phyloP scores from a whole-genome alignment of 2,113 vertebrate genomes.

The Oxyura jamaicensis region DNA sequence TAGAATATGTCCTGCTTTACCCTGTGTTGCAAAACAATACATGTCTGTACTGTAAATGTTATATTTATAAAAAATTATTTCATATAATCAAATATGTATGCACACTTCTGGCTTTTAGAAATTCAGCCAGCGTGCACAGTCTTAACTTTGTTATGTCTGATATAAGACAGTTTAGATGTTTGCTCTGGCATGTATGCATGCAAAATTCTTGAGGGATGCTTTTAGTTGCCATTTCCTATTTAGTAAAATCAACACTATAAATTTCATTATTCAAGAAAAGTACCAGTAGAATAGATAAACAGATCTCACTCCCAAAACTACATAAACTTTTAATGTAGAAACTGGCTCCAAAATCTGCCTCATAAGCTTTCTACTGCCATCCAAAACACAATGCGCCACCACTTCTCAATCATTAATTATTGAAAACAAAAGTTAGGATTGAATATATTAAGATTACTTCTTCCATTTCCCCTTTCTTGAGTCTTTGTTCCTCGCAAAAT shows the following conservation, averaged over 20 bases:
- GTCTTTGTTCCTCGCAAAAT: background rate
- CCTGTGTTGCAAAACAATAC: background rate
- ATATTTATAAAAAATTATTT: background rate
- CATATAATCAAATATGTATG: background rate
- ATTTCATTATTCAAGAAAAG: background rate
- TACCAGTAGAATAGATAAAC: background rate
- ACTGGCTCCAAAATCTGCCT: background rate
- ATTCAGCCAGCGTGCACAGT: background rate
- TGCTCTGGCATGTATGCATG: background rate
- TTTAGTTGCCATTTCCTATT: background rate
- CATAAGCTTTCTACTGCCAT: background rate
- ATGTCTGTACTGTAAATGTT: background rate
- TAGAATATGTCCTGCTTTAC: background rate
- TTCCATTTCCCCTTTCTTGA: background rate
- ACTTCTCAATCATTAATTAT: background rate
- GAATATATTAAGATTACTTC: background rate
- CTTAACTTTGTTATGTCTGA: background rate
- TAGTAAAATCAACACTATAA: background rate
- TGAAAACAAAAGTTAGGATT: background rate
- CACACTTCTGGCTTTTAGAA: background rate
- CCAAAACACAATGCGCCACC: rapidly evolving
- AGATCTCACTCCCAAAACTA: background rate
- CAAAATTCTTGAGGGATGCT: background rate
- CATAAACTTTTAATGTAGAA: background rate
- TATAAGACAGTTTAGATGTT: background rate